Percentiles rank a stretch among this genome's conserved stretches.
Evolutionary conservation across 2,113 vertebrate species (phyloP).

Genomic region (Hiodon tergisus): DNA sequence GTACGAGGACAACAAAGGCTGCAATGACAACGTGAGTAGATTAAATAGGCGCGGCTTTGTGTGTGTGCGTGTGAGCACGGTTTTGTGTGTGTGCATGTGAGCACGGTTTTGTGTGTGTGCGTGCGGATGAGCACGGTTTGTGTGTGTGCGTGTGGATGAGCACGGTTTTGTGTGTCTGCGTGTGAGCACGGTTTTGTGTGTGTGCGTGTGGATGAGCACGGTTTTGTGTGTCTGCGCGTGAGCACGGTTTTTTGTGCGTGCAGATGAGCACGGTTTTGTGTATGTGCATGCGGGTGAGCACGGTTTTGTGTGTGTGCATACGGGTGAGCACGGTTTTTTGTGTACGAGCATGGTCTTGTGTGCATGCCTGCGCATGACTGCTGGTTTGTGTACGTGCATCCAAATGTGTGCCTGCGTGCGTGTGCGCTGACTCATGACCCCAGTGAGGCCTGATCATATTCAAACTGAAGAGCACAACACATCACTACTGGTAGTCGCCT

Average conservation of each 20-base stretch:
- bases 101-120: too few relatives aligned
- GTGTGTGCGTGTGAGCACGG: not conserved
- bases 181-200: not conserved
- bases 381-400: too few relatives aligned
- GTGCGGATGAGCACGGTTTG: too few relatives aligned
- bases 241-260: not conserved
- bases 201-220: not conserved
- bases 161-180: not conserved
- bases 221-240: not conserved
- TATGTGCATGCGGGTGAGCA: not conserved
- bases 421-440: too few relatives aligned
- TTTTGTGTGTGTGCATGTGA: not conserved
- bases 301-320: not conserved
- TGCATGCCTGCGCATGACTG: not conserved
- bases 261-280: too few relatives aligned
- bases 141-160: not conserved
- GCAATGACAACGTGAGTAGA: conserved; percentile 78
- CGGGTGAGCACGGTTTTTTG: not conserved
- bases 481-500: too few relatives aligned
- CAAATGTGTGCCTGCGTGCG: too few relatives aligned
- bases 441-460: too few relatives aligned
- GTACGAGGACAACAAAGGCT: conserved; percentile 86
- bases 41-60: not conserved
- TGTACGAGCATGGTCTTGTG: not conserved
- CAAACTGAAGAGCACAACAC: too few relatives aligned